phyloP scores from a whole-genome alignment of 1,140 invertebrate species.

The Geopemphigus sp. region DNA sequence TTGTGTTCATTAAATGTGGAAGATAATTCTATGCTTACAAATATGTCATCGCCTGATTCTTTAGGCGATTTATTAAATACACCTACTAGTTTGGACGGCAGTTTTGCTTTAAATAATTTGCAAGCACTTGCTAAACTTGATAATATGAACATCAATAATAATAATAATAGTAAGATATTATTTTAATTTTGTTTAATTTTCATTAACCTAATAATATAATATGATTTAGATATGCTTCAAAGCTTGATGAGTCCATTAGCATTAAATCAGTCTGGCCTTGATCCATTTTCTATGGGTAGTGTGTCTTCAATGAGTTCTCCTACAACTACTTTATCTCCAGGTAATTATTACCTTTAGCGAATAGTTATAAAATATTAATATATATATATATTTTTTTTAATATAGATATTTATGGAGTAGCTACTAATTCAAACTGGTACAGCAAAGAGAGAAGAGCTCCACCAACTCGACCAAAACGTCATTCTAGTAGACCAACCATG shows the following conservation, averaged over 20 bases:
- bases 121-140: conserved; percentile 85
- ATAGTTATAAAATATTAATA: neutral
- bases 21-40: conserved; percentile 59
- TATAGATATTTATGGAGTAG: conserved; percentile 44
- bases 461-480: conserved; percentile 34
- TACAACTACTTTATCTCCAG: conserved; percentile 44
- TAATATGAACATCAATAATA: conserved; percentile 60
- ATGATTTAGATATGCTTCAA: conserved; percentile 46
- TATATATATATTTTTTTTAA: neutral
- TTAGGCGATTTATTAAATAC: conserved; percentile 66
- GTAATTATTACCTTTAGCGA: neutral
- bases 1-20: conserved; percentile 72
- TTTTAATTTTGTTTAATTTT: conserved; percentile 6
- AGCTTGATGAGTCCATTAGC: conserved; percentile 43
- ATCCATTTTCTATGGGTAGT: conserved; percentile 34
- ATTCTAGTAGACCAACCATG: conserved; percentile 41
- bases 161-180: conserved; percentile 59
- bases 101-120: conserved; percentile 73
- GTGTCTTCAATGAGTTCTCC: conserved; percentile 31
- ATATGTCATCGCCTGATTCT: conserved; percentile 54
- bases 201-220: neutral
- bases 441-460: conserved; percentile 40
- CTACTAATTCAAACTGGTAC: conserved; percentile 42
- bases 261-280: conserved; percentile 40
- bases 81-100: conserved; percentile 61